Evolutionary conservation across 53 echinoderm and acorn worm species (phyloP).

Genomic region (Zoroaster sp.): DNA sequence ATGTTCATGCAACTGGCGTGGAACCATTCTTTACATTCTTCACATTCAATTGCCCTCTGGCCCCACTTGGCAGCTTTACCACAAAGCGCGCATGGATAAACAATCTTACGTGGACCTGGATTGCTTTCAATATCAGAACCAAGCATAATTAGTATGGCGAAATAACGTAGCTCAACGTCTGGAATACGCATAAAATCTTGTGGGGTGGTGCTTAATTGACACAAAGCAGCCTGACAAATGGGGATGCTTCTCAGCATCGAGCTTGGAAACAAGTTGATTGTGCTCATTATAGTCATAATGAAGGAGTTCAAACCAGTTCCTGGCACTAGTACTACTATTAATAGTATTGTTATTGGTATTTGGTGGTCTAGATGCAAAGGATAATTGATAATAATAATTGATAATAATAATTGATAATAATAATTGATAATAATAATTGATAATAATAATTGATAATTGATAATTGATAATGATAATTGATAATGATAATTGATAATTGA

Average conservation of each 20-base stretch:
- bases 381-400: too few species aligned
- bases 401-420: too few species aligned
- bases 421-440: too few species aligned
- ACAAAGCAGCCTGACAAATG: slow-evolving; percentile 1
- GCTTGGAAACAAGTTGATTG: background rate
- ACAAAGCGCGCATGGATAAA: background rate
- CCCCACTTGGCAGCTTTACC: slow-evolving; percentile 10
- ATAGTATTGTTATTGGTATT: background rate
- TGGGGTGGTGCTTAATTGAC: background rate
- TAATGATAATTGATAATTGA: too few species aligned
- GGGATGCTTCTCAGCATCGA: background rate
- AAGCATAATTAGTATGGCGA: background rate
- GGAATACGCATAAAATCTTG: background rate
- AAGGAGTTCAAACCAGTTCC: too few species aligned
- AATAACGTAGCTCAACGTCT: background rate
- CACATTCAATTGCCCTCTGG: background rate
- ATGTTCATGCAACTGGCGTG: background rate
- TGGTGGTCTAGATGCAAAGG: background rate
- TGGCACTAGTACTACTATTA: background rate
- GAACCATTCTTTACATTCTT: background rate
- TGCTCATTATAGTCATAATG: background rate
- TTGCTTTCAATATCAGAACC: background rate
- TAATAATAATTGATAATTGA: too few species aligned
- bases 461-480: too few species aligned
- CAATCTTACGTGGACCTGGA: too few species aligned